Base-by-base conservation (phyloP, 2,113 vertebrate genomes). In the Anthoscopus minutus region DNA sequence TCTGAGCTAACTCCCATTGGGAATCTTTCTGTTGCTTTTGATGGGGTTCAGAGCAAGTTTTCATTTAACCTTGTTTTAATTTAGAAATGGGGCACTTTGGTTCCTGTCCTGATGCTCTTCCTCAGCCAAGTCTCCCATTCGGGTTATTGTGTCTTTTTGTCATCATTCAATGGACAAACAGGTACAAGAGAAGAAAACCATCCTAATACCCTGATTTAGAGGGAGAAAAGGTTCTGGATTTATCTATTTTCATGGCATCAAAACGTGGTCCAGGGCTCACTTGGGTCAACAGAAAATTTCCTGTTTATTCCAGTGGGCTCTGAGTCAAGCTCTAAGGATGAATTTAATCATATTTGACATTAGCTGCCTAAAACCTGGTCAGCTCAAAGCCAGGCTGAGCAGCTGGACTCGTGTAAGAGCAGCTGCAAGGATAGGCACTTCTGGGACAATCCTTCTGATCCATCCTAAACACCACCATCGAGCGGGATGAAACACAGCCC, bases 291-390 rank as follows among this genome's bases (percentile, higher is more conserved):
- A 89, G 61, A 91, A 79, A 72, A 81, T 78, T 73, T 93, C 42
- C 81, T 92, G 31, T 83, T 83, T 83, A 78, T 82, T 70, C 76
- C 65, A 78, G 25, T 5, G 11, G 48, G 56, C 58, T 83, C 76
- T 9, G 25, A 90, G 38, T 88, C 78, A 82, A 82, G 69, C 74
- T 83, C 47, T 64, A 66, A 93, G 71, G 54, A 70, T 90, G 19
- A 88, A 93, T 93, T 86, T 92, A 96, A 83, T 83, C 71, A 67
- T 31, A 74, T 47, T 67, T 88, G 86, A 95, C 56, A 78, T 60
- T 42, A 90, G 67, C 72, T 86, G 35, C 77, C 67, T 62, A 62
- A 90, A 92, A 66, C 35, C 33, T 74, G 64, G 72, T 71, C 86
- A 94, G 47, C 74, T 94, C 69, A 89, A 88, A 85, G 40, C 31